These are phyloP conservation scores for Notolabrus celidotus DNA, from an alignment of 2,797 vertebrate species.

Conservation along the genomic window DNA sequence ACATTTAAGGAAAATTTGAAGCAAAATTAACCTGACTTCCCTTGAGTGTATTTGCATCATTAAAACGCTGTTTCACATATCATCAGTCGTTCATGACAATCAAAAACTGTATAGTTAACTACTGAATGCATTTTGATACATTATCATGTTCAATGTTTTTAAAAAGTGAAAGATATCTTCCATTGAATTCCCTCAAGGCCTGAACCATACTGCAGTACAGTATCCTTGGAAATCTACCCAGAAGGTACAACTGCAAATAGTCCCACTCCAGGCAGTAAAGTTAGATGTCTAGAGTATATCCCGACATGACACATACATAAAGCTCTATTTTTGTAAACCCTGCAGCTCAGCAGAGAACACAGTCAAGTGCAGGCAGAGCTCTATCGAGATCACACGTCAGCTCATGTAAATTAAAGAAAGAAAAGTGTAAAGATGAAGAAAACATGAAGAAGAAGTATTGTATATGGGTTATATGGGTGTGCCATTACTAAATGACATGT, in stretches of 20 bases:
- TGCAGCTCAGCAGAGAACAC: not conserved
- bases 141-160: not conserved
- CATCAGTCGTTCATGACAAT: no score
- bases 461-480: not conserved
- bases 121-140: not conserved
- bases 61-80: not conserved
- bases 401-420: not conserved
- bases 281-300: not conserved
- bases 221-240: not conserved
- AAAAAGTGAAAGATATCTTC: not conserved
- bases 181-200: not conserved
- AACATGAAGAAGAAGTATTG: not conserved
- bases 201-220: not conserved
- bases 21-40: no score
- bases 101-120: no score
- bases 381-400: not conserved
- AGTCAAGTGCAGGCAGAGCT: not conserved
- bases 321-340: not conserved
- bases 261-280: not conserved
- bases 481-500: not conserved
- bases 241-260: not conserved
- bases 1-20: no score
- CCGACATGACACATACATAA: not conserved
- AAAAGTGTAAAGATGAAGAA: not conserved
- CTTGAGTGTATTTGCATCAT: not conserved